phyloP scores from a whole-genome alignment of 1,140 invertebrate genomes.

The Musca domestica region DNA sequence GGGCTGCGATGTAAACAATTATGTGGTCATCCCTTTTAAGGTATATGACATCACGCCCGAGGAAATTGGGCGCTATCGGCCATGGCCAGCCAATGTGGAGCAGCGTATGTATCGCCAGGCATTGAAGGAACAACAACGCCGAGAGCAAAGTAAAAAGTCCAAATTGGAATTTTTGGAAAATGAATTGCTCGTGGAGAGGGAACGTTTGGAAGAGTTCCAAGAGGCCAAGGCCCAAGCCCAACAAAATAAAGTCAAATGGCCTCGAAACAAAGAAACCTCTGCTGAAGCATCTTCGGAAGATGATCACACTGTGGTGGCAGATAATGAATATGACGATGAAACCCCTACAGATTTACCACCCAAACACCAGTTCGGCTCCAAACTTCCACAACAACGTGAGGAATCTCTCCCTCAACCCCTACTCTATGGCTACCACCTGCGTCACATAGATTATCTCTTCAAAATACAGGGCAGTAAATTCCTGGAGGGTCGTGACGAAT shows the following conservation, averaged over 20 bases:
- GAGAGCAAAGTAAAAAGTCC: slow-evolving; percentile 31
- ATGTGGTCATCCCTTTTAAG: slow-evolving; percentile 40
- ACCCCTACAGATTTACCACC: neutral
- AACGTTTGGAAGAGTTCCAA: slow-evolving; percentile 39
- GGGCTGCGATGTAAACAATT: slow-evolving; percentile 45
- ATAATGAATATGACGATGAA: slow-evolving; percentile 3
- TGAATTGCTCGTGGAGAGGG: slow-evolving; percentile 38
- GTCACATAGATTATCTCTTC: slow-evolving; percentile 54
- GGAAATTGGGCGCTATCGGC: slow-evolving; percentile 29
- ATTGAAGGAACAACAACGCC: slow-evolving; percentile 26
- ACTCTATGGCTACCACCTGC: slow-evolving; percentile 47
- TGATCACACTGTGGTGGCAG: neutral
- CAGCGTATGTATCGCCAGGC: slow-evolving; percentile 36
- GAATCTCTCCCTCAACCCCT: slow-evolving; percentile 35
- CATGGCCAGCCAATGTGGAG: slow-evolving; percentile 31
- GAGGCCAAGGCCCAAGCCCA: slow-evolving; percentile 33
- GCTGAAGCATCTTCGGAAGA: neutral
- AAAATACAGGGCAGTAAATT: slow-evolving; percentile 58
- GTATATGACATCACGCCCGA: slow-evolving; percentile 40
- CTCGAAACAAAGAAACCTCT: neutral
- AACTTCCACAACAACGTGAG: neutral
- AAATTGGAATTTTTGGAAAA: slow-evolving; percentile 44
- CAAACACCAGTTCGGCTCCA: neutral
- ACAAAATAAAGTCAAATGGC: neutral
- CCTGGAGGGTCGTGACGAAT: slow-evolving; percentile 48